Conservation (phyloP, 2,888 invertebrate genomes). For the Agrotis puta region DNA sequence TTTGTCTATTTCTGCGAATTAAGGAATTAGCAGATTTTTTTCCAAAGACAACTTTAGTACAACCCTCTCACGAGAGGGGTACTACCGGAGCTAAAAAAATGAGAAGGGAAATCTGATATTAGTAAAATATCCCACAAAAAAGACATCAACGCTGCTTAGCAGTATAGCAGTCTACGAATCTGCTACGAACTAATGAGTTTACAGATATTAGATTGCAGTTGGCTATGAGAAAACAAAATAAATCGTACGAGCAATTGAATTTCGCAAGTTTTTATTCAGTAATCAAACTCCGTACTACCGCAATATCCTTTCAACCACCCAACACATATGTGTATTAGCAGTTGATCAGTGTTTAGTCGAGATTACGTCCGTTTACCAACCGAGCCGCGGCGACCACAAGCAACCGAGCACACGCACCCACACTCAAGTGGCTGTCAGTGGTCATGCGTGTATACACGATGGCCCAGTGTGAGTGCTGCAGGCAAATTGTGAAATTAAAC, state of each 20-base stretch:
- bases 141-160: constrained; percentile 41
- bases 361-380: constrained; percentile 87
- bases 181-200: constrained; percentile 23
- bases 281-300: constrained; percentile 66
- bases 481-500: constrained; percentile 56
- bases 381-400: constrained; percentile 83
- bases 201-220: not conserved
- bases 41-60: too few species aligned
- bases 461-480: constrained; percentile 42
- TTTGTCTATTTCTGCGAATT: too few species aligned
- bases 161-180: constrained; percentile 18
- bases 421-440: constrained; percentile 34
- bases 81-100: too few species aligned
- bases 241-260: not conserved
- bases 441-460: constrained; percentile 13
- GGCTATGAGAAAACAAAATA: not conserved
- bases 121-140: not conserved
- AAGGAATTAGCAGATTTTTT: too few species aligned
- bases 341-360: constrained; percentile 85
- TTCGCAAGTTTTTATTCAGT: constrained; percentile 1
- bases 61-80: too few species aligned
- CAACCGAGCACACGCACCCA: constrained; percentile 67
- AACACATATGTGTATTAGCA: constrained; percentile 63
- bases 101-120: not conserved
- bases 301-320: constrained; percentile 50